Percentiles rank a stretch among this genome's conserved stretches.
phyloP scores from a whole-genome alignment of 2,888 invertebrate species.

The Phlogophora meticulosa region DNA sequence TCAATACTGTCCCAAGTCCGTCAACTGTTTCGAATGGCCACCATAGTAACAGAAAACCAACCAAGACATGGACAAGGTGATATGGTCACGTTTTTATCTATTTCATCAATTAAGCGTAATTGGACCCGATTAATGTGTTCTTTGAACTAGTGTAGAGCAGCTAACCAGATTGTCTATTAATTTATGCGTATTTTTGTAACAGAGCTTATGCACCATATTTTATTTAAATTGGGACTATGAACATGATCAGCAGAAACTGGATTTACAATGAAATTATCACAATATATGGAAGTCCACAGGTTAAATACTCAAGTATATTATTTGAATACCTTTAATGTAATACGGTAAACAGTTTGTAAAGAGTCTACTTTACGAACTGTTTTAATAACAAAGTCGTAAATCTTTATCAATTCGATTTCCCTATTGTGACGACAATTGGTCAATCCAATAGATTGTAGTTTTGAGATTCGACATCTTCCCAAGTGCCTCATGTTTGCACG shows the following conservation, averaged over 20 bases:
- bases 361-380: no score
- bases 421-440: no score
- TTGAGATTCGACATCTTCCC: not conserved
- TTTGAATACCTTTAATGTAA: no score
- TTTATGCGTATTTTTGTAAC: not conserved
- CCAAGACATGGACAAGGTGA: conserved; percentile 17
- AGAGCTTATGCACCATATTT: no score
- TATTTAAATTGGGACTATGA: no score
- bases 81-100: conserved; percentile 23
- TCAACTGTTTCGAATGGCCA: not conserved
- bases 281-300: no score
- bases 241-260: no score
- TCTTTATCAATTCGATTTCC: no score
- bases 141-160: conserved; percentile 4
- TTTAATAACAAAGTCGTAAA: no score
- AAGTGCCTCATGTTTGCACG: conserved; percentile 11
- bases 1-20: not conserved
- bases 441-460: not conserved
- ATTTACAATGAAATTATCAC: no score
- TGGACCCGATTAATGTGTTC: conserved; percentile 14
- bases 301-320: no score
- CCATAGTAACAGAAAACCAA: conserved; percentile 6
- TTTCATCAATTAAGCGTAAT: conserved; percentile 40
- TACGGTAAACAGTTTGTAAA: no score
- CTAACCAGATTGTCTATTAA: not conserved